Evolutionary conservation across 2,113 vertebrate species (phyloP).

Genomic region (Psilopogon haemacephalus): DNA sequence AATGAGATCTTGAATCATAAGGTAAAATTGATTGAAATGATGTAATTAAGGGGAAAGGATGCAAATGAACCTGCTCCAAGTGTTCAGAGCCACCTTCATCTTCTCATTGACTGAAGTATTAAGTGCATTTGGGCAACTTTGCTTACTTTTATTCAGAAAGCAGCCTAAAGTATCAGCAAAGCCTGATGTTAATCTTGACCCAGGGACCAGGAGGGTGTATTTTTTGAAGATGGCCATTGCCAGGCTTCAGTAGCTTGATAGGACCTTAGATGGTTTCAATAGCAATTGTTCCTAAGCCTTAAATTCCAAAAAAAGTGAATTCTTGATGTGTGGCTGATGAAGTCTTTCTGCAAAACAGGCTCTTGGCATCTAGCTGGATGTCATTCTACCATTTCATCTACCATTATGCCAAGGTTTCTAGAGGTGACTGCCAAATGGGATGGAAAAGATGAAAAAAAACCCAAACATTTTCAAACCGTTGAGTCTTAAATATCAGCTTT

Average conservation of each 20-base stretch:
- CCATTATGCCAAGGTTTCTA: neutral
- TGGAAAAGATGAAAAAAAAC: neutral
- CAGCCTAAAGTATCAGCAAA: neutral
- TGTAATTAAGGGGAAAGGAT: neutral
- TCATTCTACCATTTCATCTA: neutral
- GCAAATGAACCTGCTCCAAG: neutral
- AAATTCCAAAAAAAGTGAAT: neutral
- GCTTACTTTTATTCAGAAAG: neutral
- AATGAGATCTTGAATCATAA: slow-evolving; percentile 98
- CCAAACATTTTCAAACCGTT: neutral
- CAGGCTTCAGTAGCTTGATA: neutral
- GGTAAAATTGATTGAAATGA: slow-evolving; percentile 68
- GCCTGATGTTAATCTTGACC: neutral
- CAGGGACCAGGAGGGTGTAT: neutral
- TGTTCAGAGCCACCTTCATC: neutral
- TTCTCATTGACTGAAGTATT: neutral
- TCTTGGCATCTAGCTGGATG: neutral
- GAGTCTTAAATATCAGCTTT: neutral
- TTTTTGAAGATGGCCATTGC: neutral
- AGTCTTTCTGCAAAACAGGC: neutral
- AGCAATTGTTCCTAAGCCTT: neutral
- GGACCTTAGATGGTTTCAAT: neutral
- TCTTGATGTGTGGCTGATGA: neutral
- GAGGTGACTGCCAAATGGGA: neutral
- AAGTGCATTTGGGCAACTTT: neutral